Evolutionary conservation across 2,888 invertebrate genomes (phyloP).

Genomic region (Synanthedon myopaeformis): DNA sequence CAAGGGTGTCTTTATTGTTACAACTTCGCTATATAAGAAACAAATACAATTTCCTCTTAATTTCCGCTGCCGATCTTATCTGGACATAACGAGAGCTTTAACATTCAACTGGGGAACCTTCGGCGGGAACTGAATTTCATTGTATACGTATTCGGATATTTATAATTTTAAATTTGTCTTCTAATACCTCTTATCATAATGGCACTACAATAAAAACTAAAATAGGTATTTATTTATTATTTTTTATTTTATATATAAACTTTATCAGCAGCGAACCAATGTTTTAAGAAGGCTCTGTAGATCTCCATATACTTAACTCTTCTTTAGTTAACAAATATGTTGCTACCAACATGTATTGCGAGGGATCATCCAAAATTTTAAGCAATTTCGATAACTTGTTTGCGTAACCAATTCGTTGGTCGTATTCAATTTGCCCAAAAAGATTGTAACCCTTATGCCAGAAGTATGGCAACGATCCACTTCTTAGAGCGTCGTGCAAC

Average conservation of each 20-base stretch:
- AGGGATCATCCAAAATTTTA: constrained; percentile 19
- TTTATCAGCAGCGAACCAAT: no score
- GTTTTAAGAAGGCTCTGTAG: no score
- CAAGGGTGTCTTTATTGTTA: constrained; percentile 34
- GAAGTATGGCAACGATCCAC: constrained; percentile 43
- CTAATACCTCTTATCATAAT: constrained; percentile 18
- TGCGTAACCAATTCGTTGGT: constrained; percentile 22
- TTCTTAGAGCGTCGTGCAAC: constrained; percentile 32
- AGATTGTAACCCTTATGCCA: constrained; percentile 63
- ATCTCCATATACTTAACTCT: constrained; percentile 16
- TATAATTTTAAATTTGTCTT: constrained; percentile 11
- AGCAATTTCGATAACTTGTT: constrained; percentile 25
- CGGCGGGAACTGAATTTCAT: constrained; percentile 38
- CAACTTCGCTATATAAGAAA: constrained; percentile 51
- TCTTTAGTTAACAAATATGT: constrained; percentile 27
- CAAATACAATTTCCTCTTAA: constrained; percentile 67
- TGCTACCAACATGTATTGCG: constrained; percentile 30
- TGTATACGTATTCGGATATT: constrained; percentile 6
- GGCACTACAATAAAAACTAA: no score
- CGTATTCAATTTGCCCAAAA: constrained; percentile 23
- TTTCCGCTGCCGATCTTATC: constrained; percentile 60
- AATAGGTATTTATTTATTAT: no score
- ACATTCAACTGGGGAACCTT: constrained; percentile 45
- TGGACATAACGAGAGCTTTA: constrained; percentile 49
- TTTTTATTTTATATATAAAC: no score